These are phyloP conservation scores for Mystacides longicornis DNA, from an alignment of 2,888 invertebrate genomes.

Conservation along the genomic window DNA sequence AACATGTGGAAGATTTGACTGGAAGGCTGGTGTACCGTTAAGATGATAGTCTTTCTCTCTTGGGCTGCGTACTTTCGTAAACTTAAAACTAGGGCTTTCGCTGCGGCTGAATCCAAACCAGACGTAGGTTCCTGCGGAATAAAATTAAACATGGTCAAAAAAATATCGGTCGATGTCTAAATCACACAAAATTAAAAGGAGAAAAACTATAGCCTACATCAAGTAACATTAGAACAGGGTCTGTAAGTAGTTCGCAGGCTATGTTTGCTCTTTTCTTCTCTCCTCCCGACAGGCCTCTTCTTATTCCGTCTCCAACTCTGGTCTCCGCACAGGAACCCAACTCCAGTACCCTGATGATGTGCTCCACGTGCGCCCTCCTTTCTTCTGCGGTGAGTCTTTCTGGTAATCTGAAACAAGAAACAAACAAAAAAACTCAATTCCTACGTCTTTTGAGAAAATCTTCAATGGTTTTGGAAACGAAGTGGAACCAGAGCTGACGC, in stretches of 20 bases:
- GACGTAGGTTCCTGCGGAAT: constrained; percentile 68
- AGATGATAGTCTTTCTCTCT: constrained; percentile 70
- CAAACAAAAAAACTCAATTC: too few species aligned
- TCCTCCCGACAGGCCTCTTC: constrained; percentile 71
- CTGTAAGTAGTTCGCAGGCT: constrained; percentile 73
- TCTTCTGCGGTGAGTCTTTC: constrained; percentile 62
- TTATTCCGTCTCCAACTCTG: constrained; percentile 67
- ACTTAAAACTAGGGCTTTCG: constrained; percentile 64
- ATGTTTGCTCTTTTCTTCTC: constrained; percentile 79
- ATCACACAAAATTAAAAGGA: too few species aligned
- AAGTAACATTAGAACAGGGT: constrained; percentile 69
- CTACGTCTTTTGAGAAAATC: too few species aligned
- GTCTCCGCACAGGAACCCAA: constrained; percentile 69
- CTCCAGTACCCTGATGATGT: constrained; percentile 68
- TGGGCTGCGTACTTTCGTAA: constrained; percentile 66
- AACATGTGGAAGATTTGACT: constrained; percentile 80
- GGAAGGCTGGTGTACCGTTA: constrained; percentile 76
- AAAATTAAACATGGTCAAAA: not conserved
- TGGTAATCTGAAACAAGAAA: constrained; percentile 47
- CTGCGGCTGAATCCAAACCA: constrained; percentile 74
- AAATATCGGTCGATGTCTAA: too few species aligned
- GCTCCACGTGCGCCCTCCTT: constrained; percentile 70
- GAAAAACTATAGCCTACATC: constrained; percentile 74
- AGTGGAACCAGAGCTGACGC: too few species aligned
- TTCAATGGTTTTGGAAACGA: too few species aligned